phyloP scores from a whole-genome alignment of 2,113 vertebrate species.

The Boleophthalmus pectinirostris region DNA sequence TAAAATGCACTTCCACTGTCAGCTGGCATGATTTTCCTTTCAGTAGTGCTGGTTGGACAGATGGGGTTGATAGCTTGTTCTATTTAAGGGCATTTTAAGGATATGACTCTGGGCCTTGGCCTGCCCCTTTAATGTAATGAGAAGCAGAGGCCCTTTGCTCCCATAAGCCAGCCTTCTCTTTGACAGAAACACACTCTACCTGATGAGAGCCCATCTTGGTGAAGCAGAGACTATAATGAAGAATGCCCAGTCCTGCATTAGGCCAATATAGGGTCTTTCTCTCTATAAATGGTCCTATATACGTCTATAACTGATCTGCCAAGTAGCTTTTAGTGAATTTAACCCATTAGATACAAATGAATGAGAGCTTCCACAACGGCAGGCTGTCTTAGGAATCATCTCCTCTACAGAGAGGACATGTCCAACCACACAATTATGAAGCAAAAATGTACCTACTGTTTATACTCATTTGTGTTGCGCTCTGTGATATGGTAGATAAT shows the following conservation, averaged over 20 bases:
- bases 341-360: slow-evolving; percentile 28
- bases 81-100: slow-evolving; percentile 36
- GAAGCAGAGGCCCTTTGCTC: slow-evolving; percentile 49
- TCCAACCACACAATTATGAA: too few relatives aligned
- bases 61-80: slow-evolving; percentile 24
- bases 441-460: too few relatives aligned
- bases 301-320: slow-evolving; percentile 13
- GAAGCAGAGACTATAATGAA: slow-evolving; percentile 72
- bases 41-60: slow-evolving; percentile 21
- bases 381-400: slow-evolving; percentile 16
- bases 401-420: neutral
- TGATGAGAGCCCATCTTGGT: slow-evolving; percentile 65
- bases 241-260: slow-evolving; percentile 55
- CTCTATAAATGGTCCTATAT: slow-evolving; percentile 30
- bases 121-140: slow-evolving; percentile 73
- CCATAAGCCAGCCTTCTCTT: slow-evolving; percentile 48
- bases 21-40: slow-evolving; percentile 20
- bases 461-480: too few relatives aligned
- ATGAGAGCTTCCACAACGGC: slow-evolving; percentile 12
- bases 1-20: slow-evolving; percentile 24
- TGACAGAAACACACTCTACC: slow-evolving; percentile 72
- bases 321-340: slow-evolving; percentile 21
- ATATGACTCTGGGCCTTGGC: slow-evolving; percentile 37
- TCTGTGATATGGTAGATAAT: too few relatives aligned
- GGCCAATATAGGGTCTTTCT: slow-evolving; percentile 31